These are phyloP conservation scores for Globicephala melas DNA, from an alignment of 2,113 vertebrate species.

Conservation along the genomic window DNA sequence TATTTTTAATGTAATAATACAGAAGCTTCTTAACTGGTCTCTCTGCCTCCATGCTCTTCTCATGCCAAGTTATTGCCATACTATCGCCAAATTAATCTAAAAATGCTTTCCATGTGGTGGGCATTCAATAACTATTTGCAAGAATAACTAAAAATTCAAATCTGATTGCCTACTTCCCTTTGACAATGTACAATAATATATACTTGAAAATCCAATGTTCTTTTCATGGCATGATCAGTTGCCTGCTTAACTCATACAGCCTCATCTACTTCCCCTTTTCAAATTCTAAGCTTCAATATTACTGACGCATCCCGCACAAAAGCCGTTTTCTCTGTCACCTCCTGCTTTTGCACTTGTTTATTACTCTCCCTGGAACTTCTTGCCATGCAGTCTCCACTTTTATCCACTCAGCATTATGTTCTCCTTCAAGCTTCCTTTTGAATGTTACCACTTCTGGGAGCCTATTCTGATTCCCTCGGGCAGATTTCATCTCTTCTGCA, in stretches of 20 bases:
- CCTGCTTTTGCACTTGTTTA: not conserved
- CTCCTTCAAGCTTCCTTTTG: not conserved
- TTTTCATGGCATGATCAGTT: not conserved
- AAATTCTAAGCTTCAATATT: not conserved
- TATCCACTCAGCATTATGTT: not conserved
- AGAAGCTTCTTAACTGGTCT: not conserved
- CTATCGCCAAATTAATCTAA: not conserved
- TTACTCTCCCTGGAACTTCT: not conserved
- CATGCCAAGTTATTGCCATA: not conserved
- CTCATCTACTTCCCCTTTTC: not conserved
- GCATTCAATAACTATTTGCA: not conserved
- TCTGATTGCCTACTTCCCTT: not conserved
- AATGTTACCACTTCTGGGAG: not conserved
- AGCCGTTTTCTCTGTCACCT: not conserved
- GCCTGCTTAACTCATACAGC: not conserved
- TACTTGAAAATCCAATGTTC: not conserved
- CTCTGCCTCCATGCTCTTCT: not conserved
- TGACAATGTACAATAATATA: not conserved
- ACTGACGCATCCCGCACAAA: not conserved
- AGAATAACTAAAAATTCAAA: not conserved
- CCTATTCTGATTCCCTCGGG: not conserved
- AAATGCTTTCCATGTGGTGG: not conserved
- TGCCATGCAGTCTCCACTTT: not conserved
- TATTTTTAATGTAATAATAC: not conserved
- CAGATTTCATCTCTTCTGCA: not conserved